A percentile compares a stretch with the other conserved stretches of the same genome.
phyloP scores from a whole-genome alignment of 2,797 vertebrate species.

The Sphaeramia orbicularis region DNA sequence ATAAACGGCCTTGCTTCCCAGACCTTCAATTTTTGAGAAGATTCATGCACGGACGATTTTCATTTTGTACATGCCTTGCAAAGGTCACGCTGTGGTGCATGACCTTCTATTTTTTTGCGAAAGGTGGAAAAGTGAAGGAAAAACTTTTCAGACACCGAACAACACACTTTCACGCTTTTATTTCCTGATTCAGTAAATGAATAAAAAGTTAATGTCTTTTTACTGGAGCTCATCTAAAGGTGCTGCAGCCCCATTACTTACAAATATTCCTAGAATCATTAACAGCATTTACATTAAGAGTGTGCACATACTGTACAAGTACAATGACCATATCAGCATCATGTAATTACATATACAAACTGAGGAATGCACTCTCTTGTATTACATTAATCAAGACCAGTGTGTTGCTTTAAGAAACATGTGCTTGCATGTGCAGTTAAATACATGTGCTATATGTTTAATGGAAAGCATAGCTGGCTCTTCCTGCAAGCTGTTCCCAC shows the following conservation, averaged over 20 bases:
- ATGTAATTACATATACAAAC: background rate
- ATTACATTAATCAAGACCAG: background rate
- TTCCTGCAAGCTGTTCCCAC: conserved; percentile 53
- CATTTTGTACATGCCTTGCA: conserved; percentile 1
- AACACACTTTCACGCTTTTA: background rate
- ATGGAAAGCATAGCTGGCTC: conserved; percentile 40
- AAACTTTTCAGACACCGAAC: background rate
- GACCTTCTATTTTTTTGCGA: background rate
- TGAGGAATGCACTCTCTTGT: conserved; percentile 13
- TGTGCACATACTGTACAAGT: background rate
- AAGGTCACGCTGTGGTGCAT: conserved; percentile 7
- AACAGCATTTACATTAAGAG: no score
- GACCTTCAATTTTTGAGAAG: background rate
- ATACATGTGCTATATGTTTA: conserved; percentile 57
- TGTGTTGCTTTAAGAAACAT: conserved; percentile 30
- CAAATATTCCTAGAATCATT: no score
- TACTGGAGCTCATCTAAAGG: no score
- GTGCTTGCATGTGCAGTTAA: conserved; percentile 42
- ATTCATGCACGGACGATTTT: background rate
- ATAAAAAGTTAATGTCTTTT: background rate
- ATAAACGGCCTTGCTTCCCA: background rate
- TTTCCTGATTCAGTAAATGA: background rate
- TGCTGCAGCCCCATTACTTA: no score
- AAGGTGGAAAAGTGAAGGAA: background rate
- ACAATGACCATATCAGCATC: conserved; percentile 9